Conservation (phyloP, 2,797 vertebrate genomes). For the Microhierax caerulescens region DNA sequence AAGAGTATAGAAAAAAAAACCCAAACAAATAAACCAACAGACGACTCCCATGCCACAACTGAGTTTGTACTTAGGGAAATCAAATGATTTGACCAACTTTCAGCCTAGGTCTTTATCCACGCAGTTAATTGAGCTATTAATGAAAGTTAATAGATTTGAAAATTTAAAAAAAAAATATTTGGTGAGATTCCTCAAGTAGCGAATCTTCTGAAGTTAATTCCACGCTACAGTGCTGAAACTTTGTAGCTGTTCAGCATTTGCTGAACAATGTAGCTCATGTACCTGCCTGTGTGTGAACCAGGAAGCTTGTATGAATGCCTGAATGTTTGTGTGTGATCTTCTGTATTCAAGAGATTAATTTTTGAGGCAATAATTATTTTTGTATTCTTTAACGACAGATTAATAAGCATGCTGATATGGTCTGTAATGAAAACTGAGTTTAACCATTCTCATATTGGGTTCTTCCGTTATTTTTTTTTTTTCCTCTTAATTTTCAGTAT, state of each 20-base stretch:
- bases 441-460: not conserved
- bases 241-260: too few relatives aligned
- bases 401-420: not conserved
- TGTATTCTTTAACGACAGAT: not conserved
- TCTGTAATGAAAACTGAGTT: not conserved
- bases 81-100: not conserved
- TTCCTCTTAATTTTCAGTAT: not conserved
- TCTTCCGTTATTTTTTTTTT: not conserved
- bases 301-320: not conserved
- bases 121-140: not conserved
- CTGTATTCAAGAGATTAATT: not conserved
- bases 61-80: not conserved
- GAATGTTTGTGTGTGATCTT: not conserved
- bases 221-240: not conserved
- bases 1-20: not conserved
- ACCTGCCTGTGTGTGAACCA: not conserved
- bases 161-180: not conserved
- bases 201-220: not conserved
- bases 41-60: rapidly evolving
- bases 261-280: not conserved
- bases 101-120: not conserved
- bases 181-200: not conserved
- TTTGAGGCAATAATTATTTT: not conserved
- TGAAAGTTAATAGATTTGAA: not conserved
- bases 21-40: too few relatives aligned